Evolutionary conservation across 2,888 invertebrate genomes (phyloP), one percentile per base, ranked within the genome.

Genomic region (Omphaloscelis lunosa): DNA sequence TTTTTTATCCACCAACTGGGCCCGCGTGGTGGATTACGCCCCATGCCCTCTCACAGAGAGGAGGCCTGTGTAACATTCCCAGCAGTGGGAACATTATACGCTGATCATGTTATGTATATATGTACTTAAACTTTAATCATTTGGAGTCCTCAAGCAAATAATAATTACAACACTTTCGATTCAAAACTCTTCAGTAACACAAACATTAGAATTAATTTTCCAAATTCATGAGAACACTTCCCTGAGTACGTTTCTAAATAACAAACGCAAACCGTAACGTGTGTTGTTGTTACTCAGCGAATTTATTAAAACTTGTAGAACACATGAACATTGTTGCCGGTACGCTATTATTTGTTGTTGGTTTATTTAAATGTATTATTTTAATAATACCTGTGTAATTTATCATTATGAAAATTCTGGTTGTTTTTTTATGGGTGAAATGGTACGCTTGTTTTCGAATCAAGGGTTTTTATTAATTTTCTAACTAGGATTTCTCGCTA

Each of bases 301-400:
- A 63, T 62, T 77, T 73, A 29, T 48, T 78, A 48, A 78, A 78
- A 78, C 75, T 78, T 74, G 8, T 39, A 48, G 39, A 48, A 63
- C 27, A 56, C 39, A 69, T 59, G 29, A 34, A 62, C 15, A 15
- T 48, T 73, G 48, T 56, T 56, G 39, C 48, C 8, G 20, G 74
- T 39, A 7, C 20, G 15, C 6, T 39, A 58, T 48, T 45, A 62
- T 56, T 56, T 62, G 72, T 39, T 80, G 17, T 72, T 17, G 20
- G n/a, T 63, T 56, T 74, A 2, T 77, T 48, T 56, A 62, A 20
- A 20, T 51, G 48, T 17, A n/a, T 51, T 51, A 51, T 48, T 48
- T 73, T 9, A 53, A 61, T 72, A 69, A 29, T 51, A 74, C 29
- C 15, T 23, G 5, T 27, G 23, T 53, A 23, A 80, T 62, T 45